phyloP scores from a whole-genome alignment of 2,797 vertebrate genomes.

The Valencia hispanica region DNA sequence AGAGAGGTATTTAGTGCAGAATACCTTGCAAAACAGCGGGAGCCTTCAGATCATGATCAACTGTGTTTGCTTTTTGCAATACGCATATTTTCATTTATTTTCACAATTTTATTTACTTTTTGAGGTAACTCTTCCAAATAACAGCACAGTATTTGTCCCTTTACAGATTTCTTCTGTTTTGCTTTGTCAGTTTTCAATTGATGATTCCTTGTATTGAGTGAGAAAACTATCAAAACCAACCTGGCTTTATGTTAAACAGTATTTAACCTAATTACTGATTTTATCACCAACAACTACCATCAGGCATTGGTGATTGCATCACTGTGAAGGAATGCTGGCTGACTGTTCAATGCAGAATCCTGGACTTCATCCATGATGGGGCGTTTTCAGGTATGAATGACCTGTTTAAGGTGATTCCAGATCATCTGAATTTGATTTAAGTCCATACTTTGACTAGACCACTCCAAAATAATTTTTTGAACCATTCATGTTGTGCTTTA shows the following conservation, averaged over 20 bases:
- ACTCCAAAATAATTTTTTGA: neutral
- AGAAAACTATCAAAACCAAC: neutral
- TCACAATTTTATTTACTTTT: neutral
- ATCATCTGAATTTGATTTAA: neutral
- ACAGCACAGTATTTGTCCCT: neutral
- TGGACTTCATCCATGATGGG: neutral
- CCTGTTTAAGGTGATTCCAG: neutral
- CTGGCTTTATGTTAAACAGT: neutral
- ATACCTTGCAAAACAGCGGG: neutral
- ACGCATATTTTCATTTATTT: neutral
- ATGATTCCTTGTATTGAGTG: neutral
- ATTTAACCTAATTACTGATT: neutral
- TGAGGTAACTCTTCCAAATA: neutral
- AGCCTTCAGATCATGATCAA: neutral
- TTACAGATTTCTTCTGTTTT: neutral
- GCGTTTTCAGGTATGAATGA: neutral
- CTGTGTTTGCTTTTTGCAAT: neutral
- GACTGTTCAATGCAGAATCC: neutral
- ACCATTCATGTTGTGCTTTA: too few relatives aligned
- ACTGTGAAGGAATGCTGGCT: neutral
- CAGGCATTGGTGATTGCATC: neutral
- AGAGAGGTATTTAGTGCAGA: neutral
- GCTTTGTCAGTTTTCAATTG: neutral
- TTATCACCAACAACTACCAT: neutral
- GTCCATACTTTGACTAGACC: neutral